Base-by-base conservation (phyloP, 1,140 invertebrate species). In the Bemisia tabaci region DNA sequence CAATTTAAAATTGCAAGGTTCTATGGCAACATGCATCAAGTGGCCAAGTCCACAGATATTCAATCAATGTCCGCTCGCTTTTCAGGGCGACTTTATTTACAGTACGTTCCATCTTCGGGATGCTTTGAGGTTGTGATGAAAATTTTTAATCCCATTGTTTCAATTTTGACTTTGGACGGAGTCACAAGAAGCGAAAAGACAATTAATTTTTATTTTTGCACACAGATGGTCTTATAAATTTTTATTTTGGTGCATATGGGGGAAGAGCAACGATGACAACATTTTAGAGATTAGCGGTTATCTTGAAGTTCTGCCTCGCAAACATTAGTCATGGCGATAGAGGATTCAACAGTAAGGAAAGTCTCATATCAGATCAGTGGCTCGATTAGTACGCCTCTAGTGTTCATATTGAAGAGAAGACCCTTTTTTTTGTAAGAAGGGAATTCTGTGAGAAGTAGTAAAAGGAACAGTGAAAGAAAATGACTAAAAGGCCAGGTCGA, bases 181-280 rank as follows among this genome's bases (percentile, higher is more conserved):
- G 5, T 73, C n/a, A 73, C 65, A 74, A 73, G 67, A 70, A 71
- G 39, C 68, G 63, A 39, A 74, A 79, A 65, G 76, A 74, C 24
- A 67, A 74, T 9, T 78, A 78, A 70, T 79, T 77, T 72, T 73
- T 78, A 59, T 72, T 79, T 64, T 74, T 74, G 22, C 70, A 70
- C 48, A 78, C 75, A 25, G 74, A 80, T 72, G 77, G 76, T 1
- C 70, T 76, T 17, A 73, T 78, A n/a, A 77, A 74, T 71, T 80
- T 72, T 68, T 71, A 79, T 58, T 79, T 77, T 2, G 64, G 73
- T 66, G 77, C 75, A 17, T 79, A 73, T 71, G 72, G 76, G 24
- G 77, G 78, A 26, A 71, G 75, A 68, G 70, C 72, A 17, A 72
- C 33, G 76, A 79, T 73, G 68, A 67, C 22, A 59, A 70, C n/a